These are phyloP conservation scores for Drosophila lacicola DNA, from an alignment of 2,888 invertebrate species.

Conservation along the genomic window DNA sequence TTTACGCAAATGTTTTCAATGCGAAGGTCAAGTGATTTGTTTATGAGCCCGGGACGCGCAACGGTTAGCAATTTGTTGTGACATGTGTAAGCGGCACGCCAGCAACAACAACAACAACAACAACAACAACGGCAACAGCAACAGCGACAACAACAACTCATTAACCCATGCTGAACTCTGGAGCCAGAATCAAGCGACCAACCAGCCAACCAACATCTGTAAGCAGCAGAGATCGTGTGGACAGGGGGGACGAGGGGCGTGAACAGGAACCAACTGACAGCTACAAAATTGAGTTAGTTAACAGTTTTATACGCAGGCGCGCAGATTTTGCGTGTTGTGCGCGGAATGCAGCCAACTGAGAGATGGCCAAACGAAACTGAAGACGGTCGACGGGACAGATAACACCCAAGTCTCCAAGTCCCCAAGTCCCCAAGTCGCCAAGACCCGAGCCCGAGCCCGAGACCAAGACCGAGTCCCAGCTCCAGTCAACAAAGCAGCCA, in stretches of 20 bases:
- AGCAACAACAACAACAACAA: conserved; percentile 41
- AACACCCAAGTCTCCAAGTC: conserved; percentile 63
- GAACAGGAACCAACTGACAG: conserved; percentile 79
- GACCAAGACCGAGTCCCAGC: conserved; percentile 37
- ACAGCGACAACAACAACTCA: conserved; percentile 70
- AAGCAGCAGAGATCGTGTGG: conserved; percentile 19
- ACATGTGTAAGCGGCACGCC: conserved; percentile 73
- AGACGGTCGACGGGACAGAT: conserved; percentile 76
- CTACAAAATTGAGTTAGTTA: conserved; percentile 85
- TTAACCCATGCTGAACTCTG: conserved; percentile 79
- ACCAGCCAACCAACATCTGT: conserved; percentile 46
- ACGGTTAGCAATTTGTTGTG: conserved; percentile 79
- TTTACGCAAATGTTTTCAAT: conserved; percentile 65
- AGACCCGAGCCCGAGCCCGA: not conserved
- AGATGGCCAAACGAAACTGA: conserved; percentile 64
- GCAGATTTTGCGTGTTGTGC: conserved; percentile 80
- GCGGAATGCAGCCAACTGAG: conserved; percentile 51
- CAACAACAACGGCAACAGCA: conserved; percentile 32
- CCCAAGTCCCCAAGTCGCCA: conserved; percentile 49
- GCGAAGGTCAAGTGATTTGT: conserved; percentile 75
- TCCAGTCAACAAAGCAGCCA: conserved; percentile 61
- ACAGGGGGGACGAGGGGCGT: not conserved
- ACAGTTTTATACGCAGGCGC: conserved; percentile 85
- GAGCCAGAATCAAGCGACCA: conserved; percentile 27
- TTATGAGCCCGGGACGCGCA: conserved; percentile 56